Base-by-base conservation (phyloP, 2,888 invertebrate species). In the Diploptera punctata region DNA sequence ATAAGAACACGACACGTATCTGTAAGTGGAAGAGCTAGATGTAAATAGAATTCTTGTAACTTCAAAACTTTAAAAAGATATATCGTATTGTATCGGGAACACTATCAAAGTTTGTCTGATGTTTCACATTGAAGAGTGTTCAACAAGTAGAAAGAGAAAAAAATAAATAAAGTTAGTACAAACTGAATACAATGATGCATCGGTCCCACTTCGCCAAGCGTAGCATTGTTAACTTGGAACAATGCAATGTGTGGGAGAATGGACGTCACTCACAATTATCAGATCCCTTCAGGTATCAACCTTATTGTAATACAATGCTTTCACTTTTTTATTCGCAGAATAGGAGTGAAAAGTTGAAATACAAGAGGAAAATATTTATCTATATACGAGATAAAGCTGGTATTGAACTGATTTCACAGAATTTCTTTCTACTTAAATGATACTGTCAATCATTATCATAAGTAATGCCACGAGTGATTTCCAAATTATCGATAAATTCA, bases 61-160 rank as follows among this genome's bases (percentile, higher is more conserved):
- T 52, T 5, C 24, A 52, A 52, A 52, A 24, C 52, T 52, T 52
- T 19, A 1, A 21, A 52, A 52, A 24, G 24, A 13, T 19, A n/a
- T n/a, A n/a, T 24, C 10, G 21, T 21, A 52, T 52, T 52, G 52
- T 52, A 52, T 24, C 19, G 52, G 18, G 24, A 24, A 13, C 52
- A 52, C 21, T 52, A 52, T 52, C 52, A 24, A 21, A 52, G 52
- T 52, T 52, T 3, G n/a, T 19, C 10, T 18, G 21, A 13, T 24
- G 24, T 52, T 52, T 52, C 52, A 52, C 52, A 52, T 24, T 52
- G 52, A 24, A 52, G 52, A 24, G 10, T 52, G 52, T 13, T 52
- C 52, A 52, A 52, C 52, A 52, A 52, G 52, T 52, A 52, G 52
- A 52, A 52, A 52, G 24, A 52, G n/a, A n/a, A n/a, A n/a, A n/a